Percentiles rank a stretch among this genome's conserved stretches.
Conservation (phyloP, 1,140 invertebrate species). For the Pseudobourletiella spinata region DNA sequence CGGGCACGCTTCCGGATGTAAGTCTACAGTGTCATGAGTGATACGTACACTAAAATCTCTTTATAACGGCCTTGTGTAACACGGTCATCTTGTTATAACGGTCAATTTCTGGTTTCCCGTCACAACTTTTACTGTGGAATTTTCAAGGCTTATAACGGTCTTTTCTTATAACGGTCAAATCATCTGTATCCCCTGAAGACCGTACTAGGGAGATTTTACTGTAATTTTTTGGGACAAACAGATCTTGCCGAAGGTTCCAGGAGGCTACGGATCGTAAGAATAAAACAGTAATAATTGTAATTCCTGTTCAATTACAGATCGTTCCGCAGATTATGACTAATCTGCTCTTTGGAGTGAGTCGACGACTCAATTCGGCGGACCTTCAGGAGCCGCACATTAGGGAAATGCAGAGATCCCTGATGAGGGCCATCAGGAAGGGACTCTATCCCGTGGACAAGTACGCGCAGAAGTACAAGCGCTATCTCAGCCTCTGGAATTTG, state of each 20-base stretch:
- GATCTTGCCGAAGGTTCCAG: no score
- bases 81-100: no score
- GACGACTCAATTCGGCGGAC: not conserved
- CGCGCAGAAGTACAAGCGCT: constrained; percentile 20
- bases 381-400: constrained; percentile 10
- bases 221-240: no score
- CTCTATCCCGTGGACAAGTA: constrained; percentile 24
- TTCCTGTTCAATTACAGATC: not conserved
- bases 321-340: constrained; percentile 24
- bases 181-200: no score
- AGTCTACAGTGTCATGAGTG: not conserved
- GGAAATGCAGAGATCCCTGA: not conserved
- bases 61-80: no score
- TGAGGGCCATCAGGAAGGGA: not conserved
- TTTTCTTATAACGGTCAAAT: no score
- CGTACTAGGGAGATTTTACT: no score
- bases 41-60: no score
- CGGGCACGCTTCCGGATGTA: constrained; percentile 13
- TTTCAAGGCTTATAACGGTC: no score
- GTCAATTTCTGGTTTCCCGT: no score
- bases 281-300: no score
- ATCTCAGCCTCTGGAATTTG: constrained; percentile 6
- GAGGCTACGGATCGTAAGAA: no score
- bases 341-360: constrained; percentile 17
- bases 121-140: not conserved